Evolutionary conservation across 2,113 vertebrate genomes (phyloP).

Genomic region (Xerus inauris): DNA sequence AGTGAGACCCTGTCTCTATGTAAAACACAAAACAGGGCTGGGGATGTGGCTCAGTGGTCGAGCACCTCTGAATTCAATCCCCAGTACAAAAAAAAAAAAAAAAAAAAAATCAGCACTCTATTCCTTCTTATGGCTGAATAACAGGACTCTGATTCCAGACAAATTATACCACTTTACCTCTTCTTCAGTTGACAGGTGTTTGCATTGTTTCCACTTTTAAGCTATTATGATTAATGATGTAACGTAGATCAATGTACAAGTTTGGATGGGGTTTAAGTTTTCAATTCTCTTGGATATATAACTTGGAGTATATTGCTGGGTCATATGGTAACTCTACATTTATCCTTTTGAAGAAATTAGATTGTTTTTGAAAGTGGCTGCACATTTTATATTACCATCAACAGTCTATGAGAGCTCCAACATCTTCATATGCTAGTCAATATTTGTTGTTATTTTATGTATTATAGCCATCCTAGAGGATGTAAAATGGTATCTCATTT

Average conservation of each 20-base stretch:
- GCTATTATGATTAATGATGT: neutral
- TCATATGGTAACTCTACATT: neutral
- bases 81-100: too few relatives aligned
- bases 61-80: too few relatives aligned
- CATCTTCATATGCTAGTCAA: neutral
- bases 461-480: neutral
- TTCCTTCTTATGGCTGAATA: slow-evolving; percentile 1
- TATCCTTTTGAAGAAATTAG: slow-evolving; percentile 36
- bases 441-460: neutral
- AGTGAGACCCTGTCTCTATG: too few relatives aligned
- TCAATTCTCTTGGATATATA: neutral
- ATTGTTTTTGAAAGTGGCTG: slow-evolving; percentile 4
- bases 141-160: neutral
- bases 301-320: neutral
- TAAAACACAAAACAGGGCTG: too few relatives aligned
- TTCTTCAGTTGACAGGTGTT: neutral
- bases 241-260: neutral
- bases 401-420: neutral
- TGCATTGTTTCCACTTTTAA: neutral
- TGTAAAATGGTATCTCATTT: neutral
- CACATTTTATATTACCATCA: slow-evolving; percentile 17
- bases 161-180: slow-evolving; percentile 19
- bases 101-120: neutral
- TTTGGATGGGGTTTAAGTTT: neutral
- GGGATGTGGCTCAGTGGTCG: too few relatives aligned